Base-by-base conservation (phyloP, 2,888 invertebrate genomes). In the Pycnomerus fuliginosus region DNA sequence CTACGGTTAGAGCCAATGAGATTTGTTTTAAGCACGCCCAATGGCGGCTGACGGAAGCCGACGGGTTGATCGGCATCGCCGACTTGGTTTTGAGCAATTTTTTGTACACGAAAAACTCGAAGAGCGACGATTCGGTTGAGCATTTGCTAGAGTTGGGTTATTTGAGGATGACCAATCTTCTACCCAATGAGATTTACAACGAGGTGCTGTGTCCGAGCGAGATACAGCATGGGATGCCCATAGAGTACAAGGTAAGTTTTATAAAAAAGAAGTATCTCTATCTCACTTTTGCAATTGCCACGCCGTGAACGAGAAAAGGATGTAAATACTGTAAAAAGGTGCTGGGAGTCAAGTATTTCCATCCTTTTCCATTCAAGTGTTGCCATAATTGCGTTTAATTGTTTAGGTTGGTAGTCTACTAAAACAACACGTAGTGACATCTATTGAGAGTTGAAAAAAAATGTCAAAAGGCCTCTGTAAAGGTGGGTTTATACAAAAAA, bases 11-110 rank as follows among this genome's bases (percentile, higher is more conserved):
- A 20, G 84, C 87, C 1, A 90, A 89, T 59, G 93, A 98, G 76
- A 97, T 99, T 61, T 98, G 95, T 72, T 99, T 99, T 73, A 96
- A 97, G 73, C 91, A 94, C 63, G 98, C 98, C 2, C 90, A 94
- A 64, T 99, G 99, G 99, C 74, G 97, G 23, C 80, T 99, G 53
- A 99, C 98, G 0, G 97, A 99, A 70, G 87, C 90, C 1, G 98
- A 99, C 73, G 99, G 99, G 0, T 98, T 97, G 73, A 84, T 98
- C 38, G 97, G 97, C 44, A 93, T 99, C 52, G 93, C 98, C 0
- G 97, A 99, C 75, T 79, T 98, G 44, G 87, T 94, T 41, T 81
- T 99, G 2, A 89, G 93, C 41, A 97, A 96, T 70, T 99, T 99
- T 73, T 76, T 98, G 79, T 95, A 99, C 68, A 97, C 94, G 0